Percentiles rank a stretch among this genome's conserved stretches.
Conservation (phyloP, 2,113 vertebrate species). For the Ailurus styani region DNA sequence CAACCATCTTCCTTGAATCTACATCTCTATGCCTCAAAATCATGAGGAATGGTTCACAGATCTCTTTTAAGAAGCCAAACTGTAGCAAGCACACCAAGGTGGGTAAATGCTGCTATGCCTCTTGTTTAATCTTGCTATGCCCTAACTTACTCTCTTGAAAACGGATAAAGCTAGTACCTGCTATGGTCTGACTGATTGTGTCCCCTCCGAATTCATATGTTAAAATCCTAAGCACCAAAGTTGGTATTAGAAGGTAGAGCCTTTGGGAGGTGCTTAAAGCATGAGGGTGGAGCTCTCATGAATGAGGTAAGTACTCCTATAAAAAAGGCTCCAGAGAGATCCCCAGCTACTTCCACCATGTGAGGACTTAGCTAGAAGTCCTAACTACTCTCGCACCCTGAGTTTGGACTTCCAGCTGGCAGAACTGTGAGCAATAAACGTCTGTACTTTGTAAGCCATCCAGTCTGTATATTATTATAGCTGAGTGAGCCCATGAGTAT, state of each 20-base stretch:
- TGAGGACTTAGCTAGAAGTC: neutral
- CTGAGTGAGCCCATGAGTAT: neutral
- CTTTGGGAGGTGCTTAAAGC: neutral
- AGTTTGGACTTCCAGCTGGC: neutral
- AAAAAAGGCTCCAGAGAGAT: neutral
- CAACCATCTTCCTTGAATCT: neutral
- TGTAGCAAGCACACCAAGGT: rapidly evolving
- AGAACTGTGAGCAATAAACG: neutral
- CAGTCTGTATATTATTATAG: neutral
- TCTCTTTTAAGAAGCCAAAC: neutral
- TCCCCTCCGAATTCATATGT: neutral
- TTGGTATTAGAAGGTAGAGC: too few species aligned
- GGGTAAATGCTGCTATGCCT: neutral
- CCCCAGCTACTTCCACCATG: neutral
- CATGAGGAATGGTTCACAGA: neutral
- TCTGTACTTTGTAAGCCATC: neutral
- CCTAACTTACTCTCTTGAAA: neutral
- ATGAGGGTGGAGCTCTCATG: neutral
- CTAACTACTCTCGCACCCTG: neutral
- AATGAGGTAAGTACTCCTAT: too few species aligned
- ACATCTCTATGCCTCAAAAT: neutral
- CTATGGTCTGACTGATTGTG: neutral
- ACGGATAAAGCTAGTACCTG: neutral
- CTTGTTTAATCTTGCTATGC: neutral
- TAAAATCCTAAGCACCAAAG: neutral